phyloP scores from a whole-genome alignment of 2,797 vertebrate genomes.

The Sebastiscus tertius region DNA sequence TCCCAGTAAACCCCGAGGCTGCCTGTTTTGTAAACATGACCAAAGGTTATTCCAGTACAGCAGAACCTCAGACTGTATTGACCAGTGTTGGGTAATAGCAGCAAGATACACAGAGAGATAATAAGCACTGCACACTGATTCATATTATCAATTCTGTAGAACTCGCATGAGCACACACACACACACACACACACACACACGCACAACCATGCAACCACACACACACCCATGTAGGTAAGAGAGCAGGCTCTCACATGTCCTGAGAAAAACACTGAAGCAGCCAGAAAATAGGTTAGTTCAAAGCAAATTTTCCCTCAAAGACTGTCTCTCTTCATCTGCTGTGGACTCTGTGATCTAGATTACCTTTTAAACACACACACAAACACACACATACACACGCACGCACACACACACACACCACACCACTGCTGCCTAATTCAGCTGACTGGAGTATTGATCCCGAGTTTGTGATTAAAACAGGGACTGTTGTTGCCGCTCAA shows the following conservation, averaged over 20 bases:
- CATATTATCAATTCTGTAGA: conserved; percentile 22
- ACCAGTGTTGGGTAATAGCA: conserved; percentile 36
- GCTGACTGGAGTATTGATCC: conserved; percentile 64
- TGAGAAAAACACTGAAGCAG: conserved; percentile 15
- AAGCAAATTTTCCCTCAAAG: conserved; percentile 50
- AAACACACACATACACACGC: background rate
- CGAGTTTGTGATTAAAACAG: conserved; percentile 62
- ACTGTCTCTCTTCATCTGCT: conserved; percentile 44
- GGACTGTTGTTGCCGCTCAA: conserved; percentile 39
- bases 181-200: background rate
- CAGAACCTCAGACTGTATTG: conserved; percentile 35
- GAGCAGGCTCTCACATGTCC: conserved; percentile 11
- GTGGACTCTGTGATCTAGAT: conserved; percentile 55
- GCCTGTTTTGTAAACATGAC: conserved; percentile 47
- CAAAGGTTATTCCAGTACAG: conserved; percentile 51
- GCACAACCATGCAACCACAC: conserved; percentile 2
- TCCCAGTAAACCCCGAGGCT: conserved; percentile 16
- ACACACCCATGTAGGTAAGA: background rate
- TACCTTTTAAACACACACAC: conserved; percentile 32
- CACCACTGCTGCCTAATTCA: background rate
- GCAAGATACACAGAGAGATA: conserved; percentile 38
- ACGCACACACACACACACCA: background rate
- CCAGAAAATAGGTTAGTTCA: conserved; percentile 43
- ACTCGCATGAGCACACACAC: background rate
- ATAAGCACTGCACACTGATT: conserved; percentile 27